Conservation (phyloP, 1,140 invertebrate species). For the Tachypleus tridentatus region DNA sequence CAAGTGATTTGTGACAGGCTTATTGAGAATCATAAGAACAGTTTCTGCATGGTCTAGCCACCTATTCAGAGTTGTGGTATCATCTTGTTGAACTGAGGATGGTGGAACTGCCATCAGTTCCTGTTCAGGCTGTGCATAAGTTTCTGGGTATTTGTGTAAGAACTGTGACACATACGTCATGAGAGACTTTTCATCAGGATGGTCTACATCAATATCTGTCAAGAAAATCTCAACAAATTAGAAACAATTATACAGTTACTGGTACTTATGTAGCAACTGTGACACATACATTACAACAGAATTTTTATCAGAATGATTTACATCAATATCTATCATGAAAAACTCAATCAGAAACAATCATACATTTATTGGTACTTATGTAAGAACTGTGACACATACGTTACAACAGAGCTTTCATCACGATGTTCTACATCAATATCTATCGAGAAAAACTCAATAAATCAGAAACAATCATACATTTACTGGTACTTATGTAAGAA, state of each 20-base stretch:
- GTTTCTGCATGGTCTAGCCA: constrained; percentile 51
- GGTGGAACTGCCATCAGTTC: constrained; percentile 3
- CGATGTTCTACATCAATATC: too few relatives aligned
- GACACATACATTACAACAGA: too few relatives aligned
- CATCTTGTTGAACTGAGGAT: constrained; percentile 1
- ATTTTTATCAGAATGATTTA: too few relatives aligned
- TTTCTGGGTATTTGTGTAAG: constrained; percentile 69
- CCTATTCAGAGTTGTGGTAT: constrained; percentile 50
- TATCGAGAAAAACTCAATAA: too few relatives aligned
- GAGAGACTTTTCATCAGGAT: constrained; percentile 95
- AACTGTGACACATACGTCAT: constrained; percentile 99
- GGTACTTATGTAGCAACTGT: too few relatives aligned
- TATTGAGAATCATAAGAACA: constrained; percentile 27
- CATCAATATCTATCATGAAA: too few relatives aligned
- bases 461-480: constrained; percentile 9
- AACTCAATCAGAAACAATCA: too few relatives aligned
- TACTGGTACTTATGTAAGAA: constrained; percentile 82
- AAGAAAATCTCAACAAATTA: not conserved
- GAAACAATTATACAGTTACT: too few relatives aligned
- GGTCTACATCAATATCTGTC: constrained; percentile 84
- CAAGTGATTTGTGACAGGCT: constrained; percentile 30
- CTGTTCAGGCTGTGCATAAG: constrained; percentile 20
- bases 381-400: too few relatives aligned
- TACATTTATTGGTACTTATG: too few relatives aligned
- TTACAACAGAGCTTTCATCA: too few relatives aligned